Conservation (phyloP, 2,888 invertebrate genomes). For the Lepidochitona cinerea region DNA sequence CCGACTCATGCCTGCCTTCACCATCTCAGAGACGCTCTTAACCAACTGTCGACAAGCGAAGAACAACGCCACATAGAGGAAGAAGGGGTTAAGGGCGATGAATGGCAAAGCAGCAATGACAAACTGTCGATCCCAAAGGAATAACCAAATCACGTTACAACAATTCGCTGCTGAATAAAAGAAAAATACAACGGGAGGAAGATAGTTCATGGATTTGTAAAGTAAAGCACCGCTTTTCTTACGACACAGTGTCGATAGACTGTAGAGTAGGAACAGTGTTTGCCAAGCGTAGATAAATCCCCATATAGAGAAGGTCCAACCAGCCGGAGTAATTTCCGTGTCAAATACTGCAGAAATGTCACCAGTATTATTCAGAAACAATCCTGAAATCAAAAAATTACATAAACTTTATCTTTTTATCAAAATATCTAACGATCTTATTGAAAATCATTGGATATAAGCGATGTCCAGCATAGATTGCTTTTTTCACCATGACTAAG, state of each 20-base stretch:
- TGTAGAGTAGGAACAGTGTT: slow-evolving; percentile 41
- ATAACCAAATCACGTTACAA: slow-evolving; percentile 46
- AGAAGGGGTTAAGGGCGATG: slow-evolving; percentile 25
- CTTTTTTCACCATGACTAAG: too few species aligned
- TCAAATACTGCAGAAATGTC: slow-evolving; percentile 37
- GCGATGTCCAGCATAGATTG: too few species aligned
- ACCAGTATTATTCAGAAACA: slow-evolving; percentile 35
- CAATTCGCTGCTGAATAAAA: slow-evolving; percentile 34
- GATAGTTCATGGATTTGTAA: slow-evolving; percentile 35
- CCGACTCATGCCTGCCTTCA: slow-evolving; percentile 18
- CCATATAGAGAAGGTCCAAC: slow-evolving; percentile 47
- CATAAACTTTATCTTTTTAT: too few species aligned
- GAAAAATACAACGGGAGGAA: slow-evolving; percentile 38
- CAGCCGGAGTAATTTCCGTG: slow-evolving; percentile 42
- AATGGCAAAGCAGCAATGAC: slow-evolving; percentile 27
- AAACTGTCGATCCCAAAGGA: slow-evolving; percentile 45
- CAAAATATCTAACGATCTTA: too few species aligned
- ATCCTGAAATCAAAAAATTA: slow-evolving; percentile 20
- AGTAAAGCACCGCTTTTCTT: slow-evolving; percentile 28
- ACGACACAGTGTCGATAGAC: slow-evolving; percentile 35
- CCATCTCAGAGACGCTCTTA: slow-evolving; percentile 29
- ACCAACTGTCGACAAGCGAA: slow-evolving; percentile 37
- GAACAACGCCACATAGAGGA: slow-evolving; percentile 37
- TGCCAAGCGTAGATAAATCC: slow-evolving; percentile 48
- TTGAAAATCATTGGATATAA: too few species aligned